Base-by-base conservation (phyloP, 2,797 vertebrate species). In the Podarcis lilfordi region DNA sequence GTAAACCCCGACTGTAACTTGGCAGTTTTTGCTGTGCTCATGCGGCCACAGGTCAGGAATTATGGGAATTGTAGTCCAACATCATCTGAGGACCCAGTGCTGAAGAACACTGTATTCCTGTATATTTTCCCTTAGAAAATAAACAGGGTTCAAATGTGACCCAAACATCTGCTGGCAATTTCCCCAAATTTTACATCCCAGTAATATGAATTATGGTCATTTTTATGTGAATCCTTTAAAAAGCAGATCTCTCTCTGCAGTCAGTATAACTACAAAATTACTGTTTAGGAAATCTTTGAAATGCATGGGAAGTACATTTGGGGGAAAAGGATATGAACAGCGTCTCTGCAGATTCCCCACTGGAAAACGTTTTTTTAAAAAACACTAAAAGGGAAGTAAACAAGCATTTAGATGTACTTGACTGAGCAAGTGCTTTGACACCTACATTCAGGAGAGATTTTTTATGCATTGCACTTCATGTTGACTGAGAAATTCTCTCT, bases 151-250 rank as follows among this genome's bases (percentile, higher is more conserved):
- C 61, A 64, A 64, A 64, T 64, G 61, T 64, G 61, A 19, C 50
- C 1, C 50, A 15, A 55, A 55, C 50, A 55, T 5, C 43, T 13
- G 4, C 27, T 50, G 75, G 43, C 9, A 29, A 78, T 50, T 78
- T 11, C 4, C 29, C 19, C n/a, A 64, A 81, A 61, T 66, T 37
- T 27, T 4, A 35, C 2, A 89, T 29, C n/a, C 50, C 1, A 0
- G 0, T 4, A 0, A 19, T 40, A 74, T 4, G 1, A 77, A 1
- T 2, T 0, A 35, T 0, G 0, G 5, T 23, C 76, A 81, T 37
- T 43, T 19, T n/a, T 89, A 87, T 25, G 19, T 2, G 78, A 19
- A 82, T 8, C 71, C 4, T 29, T 55, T 61, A 23, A 87, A 7
- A 59, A 61, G 43, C 78, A 55, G 29, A 75, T 84, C 75, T 85